Evolutionary conservation across 2,113 vertebrate genomes (phyloP).

Genomic region (Megaptera novaeangliae): DNA sequence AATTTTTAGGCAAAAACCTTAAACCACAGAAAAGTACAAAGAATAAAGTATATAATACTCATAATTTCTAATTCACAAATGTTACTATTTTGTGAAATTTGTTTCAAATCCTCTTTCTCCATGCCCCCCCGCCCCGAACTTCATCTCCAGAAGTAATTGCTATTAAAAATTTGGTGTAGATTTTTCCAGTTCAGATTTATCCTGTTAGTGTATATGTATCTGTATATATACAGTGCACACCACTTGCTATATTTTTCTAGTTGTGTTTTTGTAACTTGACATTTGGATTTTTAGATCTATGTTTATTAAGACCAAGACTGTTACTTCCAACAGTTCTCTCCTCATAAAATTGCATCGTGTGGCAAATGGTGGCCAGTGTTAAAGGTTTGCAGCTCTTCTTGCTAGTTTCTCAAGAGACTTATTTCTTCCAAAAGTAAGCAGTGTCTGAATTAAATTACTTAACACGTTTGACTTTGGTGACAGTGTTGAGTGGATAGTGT

Average conservation of each 20-base stretch:
- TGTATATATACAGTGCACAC: background rate
- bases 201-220: background rate
- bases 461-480: background rate
- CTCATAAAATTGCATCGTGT: background rate
- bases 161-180: background rate
- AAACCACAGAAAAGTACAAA: background rate
- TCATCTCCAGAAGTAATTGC: background rate
- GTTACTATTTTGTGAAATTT: background rate
- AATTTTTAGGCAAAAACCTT: background rate
- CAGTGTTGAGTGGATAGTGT: background rate
- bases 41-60: background rate
- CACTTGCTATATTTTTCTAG: background rate
- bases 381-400: background rate
- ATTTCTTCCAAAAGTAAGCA: background rate
- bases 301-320: background rate
- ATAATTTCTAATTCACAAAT: background rate
- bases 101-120: background rate
- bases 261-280: background rate
- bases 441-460: background rate
- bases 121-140: rapidly evolving
- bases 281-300: background rate
- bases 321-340: background rate
- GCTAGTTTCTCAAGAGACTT: background rate
- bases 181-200: background rate
- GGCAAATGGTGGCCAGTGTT: background rate